phyloP scores from a whole-genome alignment of 2,113 vertebrate species.

The Myiopsitta monachus region DNA sequence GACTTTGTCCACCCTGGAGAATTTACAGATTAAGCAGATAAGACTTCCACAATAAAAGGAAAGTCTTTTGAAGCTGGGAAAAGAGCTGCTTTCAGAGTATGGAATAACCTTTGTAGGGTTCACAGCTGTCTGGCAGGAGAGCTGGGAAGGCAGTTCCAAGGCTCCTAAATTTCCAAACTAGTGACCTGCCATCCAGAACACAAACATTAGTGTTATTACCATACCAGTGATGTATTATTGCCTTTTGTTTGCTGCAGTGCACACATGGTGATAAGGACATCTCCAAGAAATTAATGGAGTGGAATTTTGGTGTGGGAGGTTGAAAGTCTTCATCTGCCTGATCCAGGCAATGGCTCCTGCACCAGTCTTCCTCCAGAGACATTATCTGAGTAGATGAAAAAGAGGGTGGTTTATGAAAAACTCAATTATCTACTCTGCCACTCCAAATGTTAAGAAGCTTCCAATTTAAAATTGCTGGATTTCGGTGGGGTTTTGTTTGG shows the following conservation, averaged over 20 bases:
- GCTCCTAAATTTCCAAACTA: neutral
- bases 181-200: neutral
- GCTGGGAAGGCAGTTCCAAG: neutral
- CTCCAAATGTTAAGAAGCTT: neutral
- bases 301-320: neutral
- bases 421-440: neutral
- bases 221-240: neutral
- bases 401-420: neutral
- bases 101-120: neutral
- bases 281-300: neutral
- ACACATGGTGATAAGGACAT: neutral
- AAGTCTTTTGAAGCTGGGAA: neutral
- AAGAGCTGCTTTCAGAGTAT: neutral
- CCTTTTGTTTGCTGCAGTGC: neutral
- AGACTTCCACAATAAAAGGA: neutral
- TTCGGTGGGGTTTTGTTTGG: rapidly evolving
- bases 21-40: neutral
- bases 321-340: neutral
- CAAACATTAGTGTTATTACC: neutral
- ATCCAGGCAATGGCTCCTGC: rapidly evolving
- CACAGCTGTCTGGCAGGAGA: neutral
- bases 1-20: neutral
- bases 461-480: neutral
- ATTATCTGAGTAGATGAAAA: rapidly evolving
- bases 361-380: neutral